These are phyloP conservation scores for Anoura caudifer DNA, from an alignment of 2,113 vertebrate genomes.

Conservation along the genomic window DNA sequence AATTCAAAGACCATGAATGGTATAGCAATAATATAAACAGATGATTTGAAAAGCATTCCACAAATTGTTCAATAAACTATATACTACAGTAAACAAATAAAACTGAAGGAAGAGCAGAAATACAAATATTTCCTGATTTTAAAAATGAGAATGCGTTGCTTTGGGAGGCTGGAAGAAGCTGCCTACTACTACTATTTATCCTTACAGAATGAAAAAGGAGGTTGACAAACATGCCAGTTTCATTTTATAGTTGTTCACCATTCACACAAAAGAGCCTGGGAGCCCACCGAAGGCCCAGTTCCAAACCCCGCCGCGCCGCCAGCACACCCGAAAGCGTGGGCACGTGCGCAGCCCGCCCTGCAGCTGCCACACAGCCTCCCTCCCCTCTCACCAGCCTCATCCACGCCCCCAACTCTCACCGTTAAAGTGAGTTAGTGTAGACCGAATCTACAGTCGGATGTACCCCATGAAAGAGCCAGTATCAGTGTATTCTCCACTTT, in stretches of 20 bases:
- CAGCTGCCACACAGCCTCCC: background rate
- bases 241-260: background rate
- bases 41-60: background rate
- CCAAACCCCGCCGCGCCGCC: background rate
- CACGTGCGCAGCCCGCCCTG: too few relatives aligned
- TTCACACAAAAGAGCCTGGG: background rate
- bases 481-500: background rate
- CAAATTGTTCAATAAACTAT: background rate
- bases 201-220: background rate
- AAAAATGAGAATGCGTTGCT: background rate
- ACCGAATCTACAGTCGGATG: background rate
- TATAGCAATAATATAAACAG: background rate
- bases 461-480: background rate
- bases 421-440: background rate
- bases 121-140: background rate
- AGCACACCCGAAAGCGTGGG: background rate
- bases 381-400: too few relatives aligned
- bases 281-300: background rate
- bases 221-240: background rate
- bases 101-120: background rate
- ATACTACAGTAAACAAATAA: background rate
- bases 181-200: background rate
- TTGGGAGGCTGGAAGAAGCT: background rate
- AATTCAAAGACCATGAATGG: background rate
- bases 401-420: background rate